Base-by-base conservation (phyloP, 1,140 invertebrate genomes). In the Penaeus vannamei region DNA sequence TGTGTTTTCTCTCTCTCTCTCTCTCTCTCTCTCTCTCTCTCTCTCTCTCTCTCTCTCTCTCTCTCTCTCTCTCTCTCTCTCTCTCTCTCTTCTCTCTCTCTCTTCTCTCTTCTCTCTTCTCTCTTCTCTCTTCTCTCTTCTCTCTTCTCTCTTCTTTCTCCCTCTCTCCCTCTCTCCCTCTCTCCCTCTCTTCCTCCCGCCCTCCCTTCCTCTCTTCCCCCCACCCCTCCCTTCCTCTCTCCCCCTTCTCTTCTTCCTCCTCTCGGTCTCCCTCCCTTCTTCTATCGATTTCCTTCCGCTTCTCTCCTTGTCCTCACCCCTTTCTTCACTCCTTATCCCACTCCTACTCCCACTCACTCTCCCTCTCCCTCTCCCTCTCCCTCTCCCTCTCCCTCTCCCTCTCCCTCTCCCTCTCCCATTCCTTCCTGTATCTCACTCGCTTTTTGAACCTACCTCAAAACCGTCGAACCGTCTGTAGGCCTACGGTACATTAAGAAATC, bases 241-340 rank as follows among this genome's bases (percentile, higher is more conserved):
- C 53, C n/a, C 36, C 23, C 20, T 62, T 80, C 77, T 80, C 42
- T 46, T 32, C 42, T 32, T 80, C 42, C 19, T 22, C 32, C 62
- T 66, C 53, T 66, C 29, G 29, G 61, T 66, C 59, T 90, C 87
- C 14, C 84, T 89, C 29, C 76, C n/a, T 8, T 61, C 23, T 36
- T 36, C 22, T 86, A 10, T 36, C 59, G 26, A 32, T 32, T 29
- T 80, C n/a, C 29, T 60, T 82, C 0, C 23, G 32, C 22, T 26
- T 86, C 82, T 87, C 81, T 26, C 17, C 20, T 22, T 88, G 23
- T 87, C 26, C 23, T 26, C 12, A 2, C 23, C 79, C 0, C 46
- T 81, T 14, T 81, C 26, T 23, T 32, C 23, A 1, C 66, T n/a
- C 66, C 23, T 23, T 72, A 14, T 72, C 42, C 10, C 42, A 5